phyloP scores from a whole-genome alignment of 1,140 invertebrate species.

The Lasioglossum baleicum region DNA sequence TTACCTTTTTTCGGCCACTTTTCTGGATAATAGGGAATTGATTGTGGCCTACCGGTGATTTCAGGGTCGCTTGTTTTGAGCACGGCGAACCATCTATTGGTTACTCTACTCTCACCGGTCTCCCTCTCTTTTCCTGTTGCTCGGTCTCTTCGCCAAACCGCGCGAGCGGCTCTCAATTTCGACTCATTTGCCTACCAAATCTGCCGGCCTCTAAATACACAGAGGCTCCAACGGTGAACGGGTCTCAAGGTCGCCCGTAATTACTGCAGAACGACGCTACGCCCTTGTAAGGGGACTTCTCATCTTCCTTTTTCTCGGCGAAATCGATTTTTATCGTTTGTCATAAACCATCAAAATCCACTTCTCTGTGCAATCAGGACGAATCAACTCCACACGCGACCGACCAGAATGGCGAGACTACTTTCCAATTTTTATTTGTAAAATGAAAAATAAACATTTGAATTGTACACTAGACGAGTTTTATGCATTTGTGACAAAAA shows the following conservation, averaged over 20 bases:
- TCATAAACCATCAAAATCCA: too few relatives aligned
- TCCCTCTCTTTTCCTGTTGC: neutral
- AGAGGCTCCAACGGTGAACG: slow-evolving; percentile 47
- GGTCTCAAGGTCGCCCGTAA: slow-evolving; percentile 61
- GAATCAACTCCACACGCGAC: too few relatives aligned
- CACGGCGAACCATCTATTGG: slow-evolving; percentile 44
- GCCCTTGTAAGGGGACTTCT: slow-evolving; percentile 27
- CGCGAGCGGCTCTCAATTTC: slow-evolving; percentile 65
- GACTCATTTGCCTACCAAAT: slow-evolving; percentile 71
- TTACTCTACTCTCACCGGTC: neutral
- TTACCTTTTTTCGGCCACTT: slow-evolving; percentile 39
- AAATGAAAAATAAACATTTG: too few relatives aligned
- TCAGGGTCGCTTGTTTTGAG: slow-evolving; percentile 52
- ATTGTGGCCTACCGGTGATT: slow-evolving; percentile 63
- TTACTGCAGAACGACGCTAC: slow-evolving; percentile 48
- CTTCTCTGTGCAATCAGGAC: too few relatives aligned
- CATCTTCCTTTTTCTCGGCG: slow-evolving; percentile 18
- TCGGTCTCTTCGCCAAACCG: neutral
- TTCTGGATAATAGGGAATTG: slow-evolving; percentile 62
- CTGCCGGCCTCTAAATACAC: slow-evolving; percentile 58
- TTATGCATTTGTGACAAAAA: too few relatives aligned
- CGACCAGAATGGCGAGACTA: too few relatives aligned
- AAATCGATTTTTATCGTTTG: slow-evolving; percentile 22
- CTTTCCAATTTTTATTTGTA: too few relatives aligned
- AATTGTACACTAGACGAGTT: too few relatives aligned